These are phyloP conservation scores for Coluber constrictor DNA, from an alignment of 2,797 vertebrate genomes.

Conservation along the genomic window DNA sequence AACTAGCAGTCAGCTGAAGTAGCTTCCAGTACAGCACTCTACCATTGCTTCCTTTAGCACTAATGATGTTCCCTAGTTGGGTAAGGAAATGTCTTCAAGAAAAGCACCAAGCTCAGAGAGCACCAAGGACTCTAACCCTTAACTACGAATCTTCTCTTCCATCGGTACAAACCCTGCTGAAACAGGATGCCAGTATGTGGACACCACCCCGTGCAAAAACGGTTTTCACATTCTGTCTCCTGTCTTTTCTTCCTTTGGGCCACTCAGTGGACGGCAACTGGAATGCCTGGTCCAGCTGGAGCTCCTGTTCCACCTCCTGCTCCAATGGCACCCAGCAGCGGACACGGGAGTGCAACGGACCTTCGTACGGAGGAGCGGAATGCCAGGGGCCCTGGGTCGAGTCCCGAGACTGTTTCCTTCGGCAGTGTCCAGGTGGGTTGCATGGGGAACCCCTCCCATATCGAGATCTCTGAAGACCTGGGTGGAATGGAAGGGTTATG, in stretches of 20 bases:
- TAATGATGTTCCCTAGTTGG: too few relatives aligned
- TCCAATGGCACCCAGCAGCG: conserved; percentile 93
- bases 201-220: conserved; percentile 25
- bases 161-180: neutral
- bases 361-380: conserved; percentile 92
- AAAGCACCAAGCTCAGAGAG: neutral
- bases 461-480: neutral
- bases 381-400: conserved; percentile 94
- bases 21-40: too few relatives aligned
- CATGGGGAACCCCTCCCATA: rapidly evolving
- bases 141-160: neutral
- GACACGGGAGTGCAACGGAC: conserved; percentile 91
- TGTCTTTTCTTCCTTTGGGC: conserved; percentile 66
- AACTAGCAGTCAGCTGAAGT: too few relatives aligned
- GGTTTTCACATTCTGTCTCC: conserved; percentile 63
- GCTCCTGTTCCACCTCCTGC: conserved; percentile 87
- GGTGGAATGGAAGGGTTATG: neutral
- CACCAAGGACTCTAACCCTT: neutral
- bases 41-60: too few relatives aligned
- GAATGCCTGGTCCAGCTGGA: conserved; percentile 98
- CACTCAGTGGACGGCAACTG: conserved; percentile 94
- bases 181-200: rapidly evolving
- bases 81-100: neutral
- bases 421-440: conserved; percentile 88
- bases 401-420: conserved; percentile 86